Evolutionary conservation across 1,140 invertebrate genomes (phyloP).

Genomic region (Heliconius eleuchia): DNA sequence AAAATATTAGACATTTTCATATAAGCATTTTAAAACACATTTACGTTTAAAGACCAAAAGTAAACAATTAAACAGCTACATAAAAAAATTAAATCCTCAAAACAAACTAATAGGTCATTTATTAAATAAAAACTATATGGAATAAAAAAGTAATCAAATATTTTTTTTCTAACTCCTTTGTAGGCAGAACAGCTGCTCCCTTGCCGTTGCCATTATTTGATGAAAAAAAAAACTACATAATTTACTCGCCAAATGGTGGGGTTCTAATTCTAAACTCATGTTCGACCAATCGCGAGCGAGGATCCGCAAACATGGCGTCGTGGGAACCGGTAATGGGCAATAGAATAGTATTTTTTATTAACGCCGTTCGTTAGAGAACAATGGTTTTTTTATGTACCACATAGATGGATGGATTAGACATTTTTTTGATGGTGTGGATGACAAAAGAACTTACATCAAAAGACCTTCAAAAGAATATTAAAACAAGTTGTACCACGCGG

Average conservation of each 20-base stretch:
- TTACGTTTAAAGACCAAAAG: background rate
- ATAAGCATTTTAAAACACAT: background rate
- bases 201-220: constrained; percentile 68
- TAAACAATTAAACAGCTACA: background rate
- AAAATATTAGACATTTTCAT: background rate
- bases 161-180: constrained; percentile 61
- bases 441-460: constrained; percentile 12
- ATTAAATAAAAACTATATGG: background rate
- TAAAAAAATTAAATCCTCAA: background rate
- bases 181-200: constrained; percentile 49
- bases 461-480: constrained; percentile 12
- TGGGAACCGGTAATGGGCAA: constrained; percentile 78
- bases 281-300: constrained; percentile 77
- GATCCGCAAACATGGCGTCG: constrained; percentile 77
- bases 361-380: constrained; percentile 65
- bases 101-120: constrained; percentile 13
- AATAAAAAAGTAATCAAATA: constrained; percentile 9
- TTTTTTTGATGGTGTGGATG: constrained; percentile 11
- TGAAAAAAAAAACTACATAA: constrained; percentile 73
- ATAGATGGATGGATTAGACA: constrained; percentile 13
- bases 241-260: constrained; percentile 79
- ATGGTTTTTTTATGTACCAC: constrained; percentile 57
- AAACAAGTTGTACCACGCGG: constrained; percentile 8
- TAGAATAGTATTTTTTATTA: constrained; percentile 80
- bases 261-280: constrained; percentile 79